Evolutionary conservation across 2,888 invertebrate species (phyloP), one percentile per base, ranked within the genome.

Genomic region (Plusia festucae): DNA sequence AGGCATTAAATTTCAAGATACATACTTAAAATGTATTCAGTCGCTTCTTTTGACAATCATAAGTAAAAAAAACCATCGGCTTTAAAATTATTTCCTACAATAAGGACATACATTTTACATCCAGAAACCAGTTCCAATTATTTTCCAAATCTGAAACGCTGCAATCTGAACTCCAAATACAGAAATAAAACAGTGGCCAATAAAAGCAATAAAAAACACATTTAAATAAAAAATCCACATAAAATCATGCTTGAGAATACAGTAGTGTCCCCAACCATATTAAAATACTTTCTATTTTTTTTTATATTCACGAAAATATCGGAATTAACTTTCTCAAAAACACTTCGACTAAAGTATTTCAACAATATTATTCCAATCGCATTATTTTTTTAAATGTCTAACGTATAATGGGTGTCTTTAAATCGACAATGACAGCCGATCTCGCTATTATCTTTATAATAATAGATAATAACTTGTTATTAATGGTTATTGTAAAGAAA

Each of bases 401-500:
- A 57, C 52, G 46, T 52, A 27, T 68, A 68, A 67, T 58, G 54
- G 61, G 30, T 60, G 55, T 60, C 62, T 70, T 60, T 53, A 69
- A 51, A 11, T 34, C 53, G 15, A 18, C 62, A 69, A 69, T 80
- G 58, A 60, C 53, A 70, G 27, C 66, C 57, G 68, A 58, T 81
- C 69, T 69, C 65, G 44, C 76, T 56, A 76, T 65, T 65, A 40
- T 64, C 24, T 49, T 44, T 51, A 53, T 53, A 30, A 40, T 67
- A 53, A 72, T 78, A 54, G 63, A 64, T 77, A 69, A 53, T 30
- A 15, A 66, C 65, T 60, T 60, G 49, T 64, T 67, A 80, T 78
- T 81, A 69, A 51, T 22, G 52, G 53, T 65, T 66, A 70, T 65
- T 68, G 65, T 65, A 65, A 68, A 72, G 78, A 79, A 79, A 78